Percentiles rank a stretch among this genome's conserved stretches.
These are phyloP conservation scores for Euspilapteryx auroguttella DNA, from an alignment of 2,888 invertebrate genomes.

Conservation along the genomic window DNA sequence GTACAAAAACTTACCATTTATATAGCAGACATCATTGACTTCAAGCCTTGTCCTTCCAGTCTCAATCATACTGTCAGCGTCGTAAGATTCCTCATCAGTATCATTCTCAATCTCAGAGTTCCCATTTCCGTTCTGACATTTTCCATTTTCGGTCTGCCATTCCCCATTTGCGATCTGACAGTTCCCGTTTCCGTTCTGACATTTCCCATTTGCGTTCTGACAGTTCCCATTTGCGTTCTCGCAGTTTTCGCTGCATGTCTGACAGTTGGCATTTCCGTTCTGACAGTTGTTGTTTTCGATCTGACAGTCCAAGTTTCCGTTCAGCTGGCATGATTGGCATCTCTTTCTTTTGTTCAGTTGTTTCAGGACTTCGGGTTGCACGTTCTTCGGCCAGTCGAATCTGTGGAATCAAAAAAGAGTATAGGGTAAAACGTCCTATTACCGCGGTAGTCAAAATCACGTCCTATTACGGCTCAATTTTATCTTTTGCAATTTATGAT, in stretches of 20 bases:
- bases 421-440: too few relatives aligned
- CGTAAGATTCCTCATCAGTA: slow-evolving; percentile 18
- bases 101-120: too few relatives aligned
- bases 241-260: background rate
- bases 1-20: slow-evolving; percentile 73
- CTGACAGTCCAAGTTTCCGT: background rate
- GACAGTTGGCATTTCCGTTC: slow-evolving; percentile 3
- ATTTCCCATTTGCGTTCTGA: background rate
- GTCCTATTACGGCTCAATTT: too few relatives aligned
- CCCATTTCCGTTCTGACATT: too few relatives aligned
- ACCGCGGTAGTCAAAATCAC: too few relatives aligned
- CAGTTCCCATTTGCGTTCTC: slow-evolving; percentile 5
- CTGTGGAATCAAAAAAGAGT: too few relatives aligned
- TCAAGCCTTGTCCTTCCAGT: slow-evolving; percentile 67
- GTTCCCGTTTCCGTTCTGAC: slow-evolving; percentile 7
- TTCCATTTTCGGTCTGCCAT: too few relatives aligned
- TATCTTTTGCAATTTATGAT: too few relatives aligned
- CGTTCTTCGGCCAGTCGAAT: slow-evolving; percentile 75
- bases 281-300: slow-evolving; percentile 4
- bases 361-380: slow-evolving; percentile 38
- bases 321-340: slow-evolving; percentile 12
- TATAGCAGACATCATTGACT: slow-evolving; percentile 87
- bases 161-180: too few relatives aligned
- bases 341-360: slow-evolving; percentile 14
- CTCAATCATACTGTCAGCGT: slow-evolving; percentile 62